phyloP scores from a whole-genome alignment of 2,797 vertebrate species.

The Gallinago nigripennis region DNA sequence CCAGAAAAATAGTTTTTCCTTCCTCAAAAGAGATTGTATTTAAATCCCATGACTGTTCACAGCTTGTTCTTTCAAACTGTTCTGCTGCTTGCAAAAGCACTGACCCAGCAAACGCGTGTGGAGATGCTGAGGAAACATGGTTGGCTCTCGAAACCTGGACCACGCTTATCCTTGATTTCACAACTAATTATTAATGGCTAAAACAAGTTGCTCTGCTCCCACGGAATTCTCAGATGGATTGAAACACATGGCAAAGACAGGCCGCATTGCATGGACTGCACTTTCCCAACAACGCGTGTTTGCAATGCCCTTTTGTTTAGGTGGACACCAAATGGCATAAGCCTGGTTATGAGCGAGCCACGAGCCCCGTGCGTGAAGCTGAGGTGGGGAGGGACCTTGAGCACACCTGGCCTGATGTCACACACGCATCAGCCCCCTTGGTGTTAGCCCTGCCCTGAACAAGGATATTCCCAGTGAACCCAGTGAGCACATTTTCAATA shows the following conservation, averaged over 20 bases:
- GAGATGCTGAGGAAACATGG: neutral
- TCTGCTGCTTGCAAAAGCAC: neutral
- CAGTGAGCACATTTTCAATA: too few relatives aligned
- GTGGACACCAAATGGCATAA: neutral
- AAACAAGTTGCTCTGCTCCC: neutral
- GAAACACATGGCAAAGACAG: neutral
- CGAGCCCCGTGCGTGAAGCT: fast-evolving
- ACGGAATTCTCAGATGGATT: neutral
- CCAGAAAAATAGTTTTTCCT: neutral
- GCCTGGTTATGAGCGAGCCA: neutral
- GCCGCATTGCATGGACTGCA: neutral
- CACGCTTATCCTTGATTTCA: neutral
- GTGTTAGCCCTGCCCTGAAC: neutral
- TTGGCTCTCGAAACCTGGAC: neutral
- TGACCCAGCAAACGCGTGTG: neutral
- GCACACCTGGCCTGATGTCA: neutral
- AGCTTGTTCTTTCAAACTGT: neutral
- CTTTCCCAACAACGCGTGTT: neutral
- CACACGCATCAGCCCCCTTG: neutral
- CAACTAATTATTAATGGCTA: neutral
- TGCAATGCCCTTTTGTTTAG: neutral
- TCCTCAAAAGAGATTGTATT: neutral
- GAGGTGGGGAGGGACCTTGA: fast-evolving
- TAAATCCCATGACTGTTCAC: neutral
- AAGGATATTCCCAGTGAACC: neutral